Evolutionary conservation across 2,888 invertebrate genomes (phyloP), one percentile per base, ranked within the genome.

Genomic region (Epiblema foenella): DNA sequence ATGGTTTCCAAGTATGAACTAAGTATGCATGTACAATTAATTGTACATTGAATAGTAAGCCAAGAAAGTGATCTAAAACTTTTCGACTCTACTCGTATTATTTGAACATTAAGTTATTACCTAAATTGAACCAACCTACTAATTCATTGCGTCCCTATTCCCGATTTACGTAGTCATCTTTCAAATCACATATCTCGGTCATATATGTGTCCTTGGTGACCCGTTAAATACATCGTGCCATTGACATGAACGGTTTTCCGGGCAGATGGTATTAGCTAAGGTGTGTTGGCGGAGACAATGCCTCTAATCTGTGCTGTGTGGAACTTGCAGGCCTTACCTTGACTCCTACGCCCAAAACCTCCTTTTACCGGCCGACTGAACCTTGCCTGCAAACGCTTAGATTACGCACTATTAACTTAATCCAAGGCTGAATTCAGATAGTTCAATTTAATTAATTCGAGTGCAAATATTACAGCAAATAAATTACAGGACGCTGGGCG

Each of bases 271-370:
- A 24, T 24, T 24, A 74, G 65, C 79, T 15, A 73, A 77, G 77
- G 80, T 84, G 93, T 91, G 93, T 92, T 93, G 93, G 91, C 90
- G 93, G 86, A 85, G 85, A 91, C 90, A 90, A 91, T 89, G 80
- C 81, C 78, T 87, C 87, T 87, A 90, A 88, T 84, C 83, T 80
- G 77, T 81, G 81, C 81, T n/a, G n/a, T n/a, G 82, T 78, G 75
- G 81, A 92, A 91, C 90, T 83, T 84, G 92, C 87, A 92, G 92
- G 85, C 93, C 93, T 93, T 93, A 91, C 92, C 92, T 93, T 89
- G 93, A 90, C 93, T 90, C 93, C 93, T 93, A 93, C 93, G 91
- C 93, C 76, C 72, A 75, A 79, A 73, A 81, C 79, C 82, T 86
- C 90, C 89, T 89, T 89, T 91, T 90, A 91, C 89, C 86, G 80